phyloP scores from a whole-genome alignment of 2,797 vertebrate species.

The Mycteria americana region DNA sequence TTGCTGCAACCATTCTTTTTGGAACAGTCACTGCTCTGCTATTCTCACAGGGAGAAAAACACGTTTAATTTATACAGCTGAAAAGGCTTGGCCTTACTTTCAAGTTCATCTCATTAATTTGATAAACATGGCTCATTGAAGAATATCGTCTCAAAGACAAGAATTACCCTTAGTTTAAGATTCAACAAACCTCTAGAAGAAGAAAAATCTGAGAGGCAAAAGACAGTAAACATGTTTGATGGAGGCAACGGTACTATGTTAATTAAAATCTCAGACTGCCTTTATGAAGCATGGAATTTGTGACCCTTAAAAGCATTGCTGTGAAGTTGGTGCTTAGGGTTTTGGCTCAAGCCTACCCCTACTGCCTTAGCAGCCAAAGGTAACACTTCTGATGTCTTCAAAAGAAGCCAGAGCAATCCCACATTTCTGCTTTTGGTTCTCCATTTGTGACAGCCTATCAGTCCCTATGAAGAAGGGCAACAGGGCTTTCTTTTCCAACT shows the following conservation, averaged over 20 bases:
- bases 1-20: not conserved
- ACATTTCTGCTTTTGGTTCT: not conserved
- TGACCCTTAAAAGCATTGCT: not conserved
- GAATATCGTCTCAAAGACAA: not conserved
- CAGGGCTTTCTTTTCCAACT: not conserved
- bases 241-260: not conserved
- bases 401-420: not conserved
- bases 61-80: not conserved
- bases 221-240: not conserved
- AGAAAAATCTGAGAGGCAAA: not conserved
- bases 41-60: not conserved
- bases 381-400: not conserved
- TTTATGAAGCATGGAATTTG: not conserved
- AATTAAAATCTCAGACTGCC: not conserved
- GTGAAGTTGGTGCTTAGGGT: not conserved
- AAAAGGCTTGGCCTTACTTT: not conserved
- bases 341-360: not conserved
- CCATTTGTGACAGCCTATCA: not conserved
- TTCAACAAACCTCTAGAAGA: not conserved
- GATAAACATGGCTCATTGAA: not conserved
- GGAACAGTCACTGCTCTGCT: not conserved
- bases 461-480: not conserved
- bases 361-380: not conserved
- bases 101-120: not conserved
- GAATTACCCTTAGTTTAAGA: not conserved